Conservation (phyloP, 2,888 invertebrate species). For the Cyclophora punctaria region DNA sequence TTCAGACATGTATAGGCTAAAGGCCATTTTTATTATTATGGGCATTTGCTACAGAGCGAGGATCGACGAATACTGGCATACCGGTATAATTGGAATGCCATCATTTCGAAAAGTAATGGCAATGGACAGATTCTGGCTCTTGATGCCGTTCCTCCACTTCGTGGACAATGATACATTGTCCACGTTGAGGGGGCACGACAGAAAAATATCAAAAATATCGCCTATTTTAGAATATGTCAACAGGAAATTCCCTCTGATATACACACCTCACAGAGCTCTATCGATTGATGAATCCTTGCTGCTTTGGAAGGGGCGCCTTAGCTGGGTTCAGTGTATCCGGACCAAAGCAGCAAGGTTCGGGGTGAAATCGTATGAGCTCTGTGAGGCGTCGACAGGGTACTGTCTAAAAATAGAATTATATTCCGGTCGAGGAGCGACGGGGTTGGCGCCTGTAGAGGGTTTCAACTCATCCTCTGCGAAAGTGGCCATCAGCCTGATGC, state of each 20-base stretch:
- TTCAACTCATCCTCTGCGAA: slow-evolving; percentile 3
- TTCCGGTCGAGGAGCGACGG: slow-evolving; percentile 6
- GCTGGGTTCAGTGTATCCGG: slow-evolving; percentile 25
- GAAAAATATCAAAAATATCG: slow-evolving; percentile 10
- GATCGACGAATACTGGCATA: slow-evolving; percentile 12
- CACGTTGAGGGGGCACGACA: neutral
- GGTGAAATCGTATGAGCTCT: slow-evolving; percentile 25
- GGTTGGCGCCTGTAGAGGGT: neutral
- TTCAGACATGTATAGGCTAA: slow-evolving; percentile 3
- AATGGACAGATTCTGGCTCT: slow-evolving; percentile 2
- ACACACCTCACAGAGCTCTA: slow-evolving; percentile 5
- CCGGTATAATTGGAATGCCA: slow-evolving; percentile 9
- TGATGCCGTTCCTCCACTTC: slow-evolving; percentile 14
- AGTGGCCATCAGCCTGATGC: slow-evolving; percentile 7
- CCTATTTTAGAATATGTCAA: slow-evolving; percentile 9
- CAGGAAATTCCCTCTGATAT: slow-evolving; percentile 5
- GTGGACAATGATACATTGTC: slow-evolving; percentile 5
- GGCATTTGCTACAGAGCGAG: slow-evolving; percentile 1
- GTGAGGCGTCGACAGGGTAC: slow-evolving; percentile 20
- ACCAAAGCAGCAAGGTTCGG: slow-evolving; percentile 26
- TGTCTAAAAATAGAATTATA: slow-evolving; percentile 6
- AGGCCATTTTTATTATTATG: slow-evolving; percentile 5
- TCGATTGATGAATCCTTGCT: slow-evolving; percentile 6
- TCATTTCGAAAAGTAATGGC: slow-evolving; percentile 9
- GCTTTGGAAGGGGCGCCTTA: too few relatives aligned